Conservation (phyloP, 2,113 vertebrate genomes). For the Bos indicus region DNA sequence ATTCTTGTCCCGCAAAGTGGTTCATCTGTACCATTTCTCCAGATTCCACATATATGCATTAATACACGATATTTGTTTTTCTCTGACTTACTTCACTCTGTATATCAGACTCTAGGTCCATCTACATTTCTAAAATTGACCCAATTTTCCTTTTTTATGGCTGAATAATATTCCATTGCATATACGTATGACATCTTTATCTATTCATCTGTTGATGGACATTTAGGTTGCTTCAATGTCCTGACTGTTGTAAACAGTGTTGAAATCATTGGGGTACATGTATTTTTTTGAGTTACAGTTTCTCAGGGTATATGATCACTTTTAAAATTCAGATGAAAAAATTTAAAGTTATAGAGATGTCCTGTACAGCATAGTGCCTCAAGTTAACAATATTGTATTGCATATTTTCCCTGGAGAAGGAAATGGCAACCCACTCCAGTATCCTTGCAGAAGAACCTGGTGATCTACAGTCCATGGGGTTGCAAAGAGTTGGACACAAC, state of each 20-base stretch:
- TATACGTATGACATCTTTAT: background rate
- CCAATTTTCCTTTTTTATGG: background rate
- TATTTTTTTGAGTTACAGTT: background rate
- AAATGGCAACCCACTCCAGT: background rate
- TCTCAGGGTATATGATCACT: background rate
- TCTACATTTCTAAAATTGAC: background rate
- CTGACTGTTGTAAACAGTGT: background rate
- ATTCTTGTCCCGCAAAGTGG: background rate
- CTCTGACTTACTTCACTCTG: background rate
- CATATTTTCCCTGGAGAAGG: background rate
- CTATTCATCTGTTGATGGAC: background rate
- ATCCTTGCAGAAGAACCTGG: background rate
- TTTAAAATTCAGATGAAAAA: background rate
- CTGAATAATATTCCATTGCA: background rate
- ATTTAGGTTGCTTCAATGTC: background rate
- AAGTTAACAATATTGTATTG: background rate
- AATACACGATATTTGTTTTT: background rate
- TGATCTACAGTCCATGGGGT: background rate
- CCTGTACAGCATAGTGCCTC: background rate
- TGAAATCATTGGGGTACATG: background rate
- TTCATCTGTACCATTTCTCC: background rate
- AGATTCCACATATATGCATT: background rate
- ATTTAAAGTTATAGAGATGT: background rate
- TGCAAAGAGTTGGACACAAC: background rate
- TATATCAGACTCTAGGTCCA: background rate